Conservation (phyloP, 2,797 vertebrate genomes). For the Acridotheres tristis region DNA sequence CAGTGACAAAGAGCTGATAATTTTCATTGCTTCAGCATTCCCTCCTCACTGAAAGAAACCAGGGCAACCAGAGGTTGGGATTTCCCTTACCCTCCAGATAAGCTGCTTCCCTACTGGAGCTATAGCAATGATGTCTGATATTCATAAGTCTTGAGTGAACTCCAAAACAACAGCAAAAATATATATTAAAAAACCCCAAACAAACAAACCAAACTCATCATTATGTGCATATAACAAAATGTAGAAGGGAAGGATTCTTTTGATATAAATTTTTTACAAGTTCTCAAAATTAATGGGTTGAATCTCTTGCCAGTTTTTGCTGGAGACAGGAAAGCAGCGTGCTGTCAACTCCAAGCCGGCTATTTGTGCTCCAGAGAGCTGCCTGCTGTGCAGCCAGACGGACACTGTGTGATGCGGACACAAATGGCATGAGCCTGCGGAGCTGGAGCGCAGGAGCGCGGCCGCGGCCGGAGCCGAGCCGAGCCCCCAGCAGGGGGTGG, state of each 20-base stretch:
- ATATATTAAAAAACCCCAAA: background rate
- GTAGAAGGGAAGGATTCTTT: background rate
- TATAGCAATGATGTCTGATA: background rate
- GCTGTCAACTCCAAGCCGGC: background rate
- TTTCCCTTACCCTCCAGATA: background rate
- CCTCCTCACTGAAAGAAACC: background rate
- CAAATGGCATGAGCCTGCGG: background rate
- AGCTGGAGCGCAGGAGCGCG: background rate
- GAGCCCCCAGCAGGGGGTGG: slow-evolving; percentile 1
- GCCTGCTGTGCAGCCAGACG: background rate
- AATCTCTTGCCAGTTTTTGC: background rate
- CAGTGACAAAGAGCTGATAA: background rate
- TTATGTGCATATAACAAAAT: background rate
- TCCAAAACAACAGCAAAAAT: background rate
- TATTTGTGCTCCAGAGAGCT: background rate
- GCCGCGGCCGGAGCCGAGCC: background rate
- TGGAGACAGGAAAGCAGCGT: background rate
- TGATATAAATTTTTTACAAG: background rate
- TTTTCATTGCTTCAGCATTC: background rate
- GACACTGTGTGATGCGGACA: background rate
- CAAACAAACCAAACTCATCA: background rate
- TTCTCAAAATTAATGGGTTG: background rate
- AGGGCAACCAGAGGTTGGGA: background rate
- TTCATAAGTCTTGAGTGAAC: background rate
- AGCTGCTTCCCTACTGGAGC: background rate